Evolutionary conservation across 1,140 invertebrate species (phyloP), one percentile per base, ranked within the genome.

Genomic region (Leguminivora glycinivorella): DNA sequence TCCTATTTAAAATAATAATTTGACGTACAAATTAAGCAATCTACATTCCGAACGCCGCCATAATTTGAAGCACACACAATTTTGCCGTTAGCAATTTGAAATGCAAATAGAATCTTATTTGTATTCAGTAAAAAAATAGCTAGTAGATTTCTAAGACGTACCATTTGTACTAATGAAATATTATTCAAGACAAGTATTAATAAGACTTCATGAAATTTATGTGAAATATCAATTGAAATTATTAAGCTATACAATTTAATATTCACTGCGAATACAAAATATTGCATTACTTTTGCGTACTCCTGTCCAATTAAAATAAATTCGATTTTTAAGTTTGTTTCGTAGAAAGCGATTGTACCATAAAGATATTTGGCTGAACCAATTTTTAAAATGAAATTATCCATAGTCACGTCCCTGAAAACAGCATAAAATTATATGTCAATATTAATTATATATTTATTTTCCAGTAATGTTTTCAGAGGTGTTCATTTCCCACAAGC

Each of bases 11-110:
- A 63, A 63, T 29, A 29, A 63, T 63, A 63, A 63, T 63, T 63
- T 63, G n/a, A 63, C 29, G 58, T 31, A 63, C 58, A 63, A 63
- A 29, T 31, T 29, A 63, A 29, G 25, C 25, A 29, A 63, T 63
- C n/a, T 29, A 26, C 25, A 63, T 63, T 63, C 58, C 26, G 7
- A 63, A 29, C 25, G 58, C 58, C 17, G 25, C 58, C 26, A 34
- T 63, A 63, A 63, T 63, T 63, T 63, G 29, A 63, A 29, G 24
- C 58, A 63, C 29, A 63, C n/a, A 63, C 25, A 63, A 63, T 63
- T 63, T 63, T 63, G 26, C 58, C 58, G 58, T 63, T 63, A 63
- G 25, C 26, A 63, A 63, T 63, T 63, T 63, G 58, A 63, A 63
- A 63, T 63, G 58, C 58, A 29, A 63, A 63, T 63, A 17, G 14